phyloP scores from a whole-genome alignment of 2,113 vertebrate species.

The Notarius quadriscutis region DNA sequence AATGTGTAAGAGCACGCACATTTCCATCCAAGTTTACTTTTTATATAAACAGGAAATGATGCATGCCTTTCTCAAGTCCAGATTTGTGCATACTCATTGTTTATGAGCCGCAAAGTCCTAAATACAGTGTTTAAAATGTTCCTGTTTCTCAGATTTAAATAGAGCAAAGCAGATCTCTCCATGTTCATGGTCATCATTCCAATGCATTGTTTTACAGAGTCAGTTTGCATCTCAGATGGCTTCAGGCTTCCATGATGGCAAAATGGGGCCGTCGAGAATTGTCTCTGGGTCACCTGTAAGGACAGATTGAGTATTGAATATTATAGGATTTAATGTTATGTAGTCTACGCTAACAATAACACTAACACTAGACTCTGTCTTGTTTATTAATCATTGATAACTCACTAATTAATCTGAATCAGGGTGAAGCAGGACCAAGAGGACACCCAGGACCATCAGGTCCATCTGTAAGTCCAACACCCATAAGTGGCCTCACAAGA shows the following conservation, averaged over 20 bases:
- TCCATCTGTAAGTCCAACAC: constrained; percentile 75
- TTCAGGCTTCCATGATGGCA: constrained; percentile 82
- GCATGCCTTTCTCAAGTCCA: neutral
- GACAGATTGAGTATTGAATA: neutral
- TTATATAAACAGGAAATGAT: constrained; percentile 6
- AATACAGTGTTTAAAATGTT: neutral
- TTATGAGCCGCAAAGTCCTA: neutral
- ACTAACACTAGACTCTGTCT: too few relatives aligned
- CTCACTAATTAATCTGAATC: constrained; percentile 7
- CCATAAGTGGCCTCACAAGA: neutral
- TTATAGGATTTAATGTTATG: neutral
- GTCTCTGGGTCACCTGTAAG: constrained; percentile 86
- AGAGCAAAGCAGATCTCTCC: neutral
- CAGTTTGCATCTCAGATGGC: constrained; percentile 86
- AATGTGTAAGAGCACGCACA: neutral
- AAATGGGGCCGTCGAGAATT: constrained; percentile 77
- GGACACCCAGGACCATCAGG: constrained; percentile 85
- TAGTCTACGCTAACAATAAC: neutral
- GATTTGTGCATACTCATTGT: neutral
- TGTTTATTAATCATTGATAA: neutral
- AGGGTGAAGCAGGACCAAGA: constrained; percentile 92
- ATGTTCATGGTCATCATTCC: neutral
- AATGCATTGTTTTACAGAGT: constrained; percentile 62
- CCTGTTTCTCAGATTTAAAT: neutral
- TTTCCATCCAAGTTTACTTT: neutral